Conservation (phyloP, 1,140 invertebrate genomes). For the Drosophila equinoxialis region DNA sequence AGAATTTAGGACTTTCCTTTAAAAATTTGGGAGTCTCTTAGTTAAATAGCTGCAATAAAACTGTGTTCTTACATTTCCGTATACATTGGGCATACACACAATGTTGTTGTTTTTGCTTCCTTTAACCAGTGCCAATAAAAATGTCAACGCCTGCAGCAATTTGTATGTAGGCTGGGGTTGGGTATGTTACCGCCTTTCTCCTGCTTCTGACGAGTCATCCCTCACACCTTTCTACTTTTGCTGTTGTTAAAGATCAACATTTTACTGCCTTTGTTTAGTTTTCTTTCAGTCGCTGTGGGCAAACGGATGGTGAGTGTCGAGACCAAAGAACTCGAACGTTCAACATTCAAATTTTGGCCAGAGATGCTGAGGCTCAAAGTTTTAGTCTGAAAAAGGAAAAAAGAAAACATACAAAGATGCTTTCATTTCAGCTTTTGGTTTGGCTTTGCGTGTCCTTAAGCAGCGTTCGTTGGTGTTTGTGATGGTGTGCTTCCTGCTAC, state of each 20-base stretch:
- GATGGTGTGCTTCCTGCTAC: not conserved
- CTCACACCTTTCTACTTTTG: not conserved
- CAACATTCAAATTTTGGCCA: constrained; percentile 9
- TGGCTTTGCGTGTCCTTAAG: constrained; percentile 2
- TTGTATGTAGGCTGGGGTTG: not conserved
- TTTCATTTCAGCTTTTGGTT: constrained; percentile 6
- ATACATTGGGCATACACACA: not conserved
- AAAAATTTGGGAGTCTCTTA: not conserved
- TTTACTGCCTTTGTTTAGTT: constrained; percentile 11
- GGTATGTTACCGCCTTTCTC: not conserved
- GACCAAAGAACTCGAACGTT: constrained; percentile 1
- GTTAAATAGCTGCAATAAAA: constrained; percentile 8
- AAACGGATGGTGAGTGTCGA: not conserved
- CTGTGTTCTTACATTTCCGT: not conserved
- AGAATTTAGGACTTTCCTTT: not conserved
- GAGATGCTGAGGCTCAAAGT: not conserved
- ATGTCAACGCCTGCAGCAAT: not conserved
- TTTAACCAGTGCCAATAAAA: constrained; percentile 1
- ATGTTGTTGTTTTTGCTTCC: not conserved
- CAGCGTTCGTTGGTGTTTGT: not conserved
- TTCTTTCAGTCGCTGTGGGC: not conserved
- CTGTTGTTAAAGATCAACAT: constrained; percentile 2
- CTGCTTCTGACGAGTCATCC: not conserved
- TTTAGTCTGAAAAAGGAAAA: not conserved
- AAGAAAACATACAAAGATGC: not conserved